Percentiles rank a stretch among this genome's conserved stretches.
Evolutionary conservation across 2,113 vertebrate species (phyloP).

Genomic region (Benitochromis conjunctus): DNA sequence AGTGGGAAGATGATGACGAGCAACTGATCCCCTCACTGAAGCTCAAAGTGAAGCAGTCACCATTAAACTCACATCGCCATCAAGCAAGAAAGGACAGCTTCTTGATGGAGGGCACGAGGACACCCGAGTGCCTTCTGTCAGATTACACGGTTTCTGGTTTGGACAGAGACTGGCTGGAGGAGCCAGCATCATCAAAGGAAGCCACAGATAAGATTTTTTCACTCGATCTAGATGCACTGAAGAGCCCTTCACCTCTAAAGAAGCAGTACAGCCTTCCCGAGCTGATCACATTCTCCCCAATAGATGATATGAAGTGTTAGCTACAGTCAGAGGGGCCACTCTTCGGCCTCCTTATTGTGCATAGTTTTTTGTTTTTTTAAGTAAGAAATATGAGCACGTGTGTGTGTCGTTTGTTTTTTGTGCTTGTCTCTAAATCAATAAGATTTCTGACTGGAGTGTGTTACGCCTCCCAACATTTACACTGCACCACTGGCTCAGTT

Average conservation of each 20-base stretch:
- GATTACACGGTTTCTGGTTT: neutral
- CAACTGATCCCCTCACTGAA: neutral
- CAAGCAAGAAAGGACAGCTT: neutral
- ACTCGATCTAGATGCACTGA: slow-evolving; percentile 65
- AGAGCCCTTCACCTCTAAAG: slow-evolving; percentile 25
- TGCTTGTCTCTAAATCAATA: neutral
- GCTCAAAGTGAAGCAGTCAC: neutral
- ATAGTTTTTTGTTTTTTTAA: neutral
- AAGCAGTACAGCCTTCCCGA: slow-evolving; percentile 53
- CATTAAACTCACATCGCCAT: neutral
- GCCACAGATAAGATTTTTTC: slow-evolving; percentile 54
- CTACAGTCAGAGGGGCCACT: neutral
- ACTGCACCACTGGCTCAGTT: neutral
- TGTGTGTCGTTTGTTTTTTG: neutral
- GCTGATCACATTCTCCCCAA: slow-evolving; percentile 69
- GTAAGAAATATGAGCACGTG: neutral
- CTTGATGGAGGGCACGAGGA: neutral
- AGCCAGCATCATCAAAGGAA: neutral
- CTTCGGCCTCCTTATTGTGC: neutral
- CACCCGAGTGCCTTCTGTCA: neutral
- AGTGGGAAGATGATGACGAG: slow-evolving; percentile 5
- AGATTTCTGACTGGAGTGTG: neutral
- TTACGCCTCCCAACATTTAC: neutral
- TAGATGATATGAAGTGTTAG: slow-evolving; percentile 62
- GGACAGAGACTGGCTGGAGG: slow-evolving; percentile 6